Conservation (phyloP, 2,797 vertebrate species). For the Acomys russatus region DNA sequence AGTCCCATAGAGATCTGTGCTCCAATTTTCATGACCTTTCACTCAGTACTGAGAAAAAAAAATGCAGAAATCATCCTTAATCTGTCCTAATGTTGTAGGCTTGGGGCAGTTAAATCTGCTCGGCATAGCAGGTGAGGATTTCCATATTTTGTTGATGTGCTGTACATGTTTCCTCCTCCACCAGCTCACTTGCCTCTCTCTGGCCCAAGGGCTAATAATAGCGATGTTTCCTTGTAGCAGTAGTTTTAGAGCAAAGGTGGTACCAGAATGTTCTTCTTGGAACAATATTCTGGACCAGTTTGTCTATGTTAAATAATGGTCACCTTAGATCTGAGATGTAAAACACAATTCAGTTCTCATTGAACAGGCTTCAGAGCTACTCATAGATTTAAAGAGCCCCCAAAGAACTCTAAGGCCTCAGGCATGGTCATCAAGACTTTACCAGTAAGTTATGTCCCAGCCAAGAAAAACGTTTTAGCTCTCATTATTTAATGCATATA, state of each 20-base stretch:
- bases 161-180: background rate
- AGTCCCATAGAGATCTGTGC: conserved; percentile 78
- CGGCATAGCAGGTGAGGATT: conserved; percentile 38
- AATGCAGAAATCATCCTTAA: conserved; percentile 72
- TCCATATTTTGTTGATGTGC: conserved; percentile 65
- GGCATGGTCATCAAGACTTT: background rate
- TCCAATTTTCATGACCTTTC: conserved; percentile 74
- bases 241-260: background rate
- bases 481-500: background rate
- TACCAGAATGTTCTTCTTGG: conserved; percentile 33
- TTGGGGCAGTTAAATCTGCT: conserved; percentile 73
- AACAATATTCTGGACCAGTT: background rate
- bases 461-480: background rate
- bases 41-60: conserved; percentile 66
- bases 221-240: conserved; percentile 25
- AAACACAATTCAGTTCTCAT: background rate
- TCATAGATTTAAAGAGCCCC: background rate
- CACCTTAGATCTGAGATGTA: background rate
- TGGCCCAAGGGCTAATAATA: conserved; percentile 60
- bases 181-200: background rate
- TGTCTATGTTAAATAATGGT: background rate
- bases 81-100: conserved; percentile 71
- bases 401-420: background rate
- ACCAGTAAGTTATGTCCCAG: background rate
- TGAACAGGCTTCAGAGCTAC: background rate